phyloP scores from a whole-genome alignment of 1,140 invertebrate species.

The Zophobas morio region DNA sequence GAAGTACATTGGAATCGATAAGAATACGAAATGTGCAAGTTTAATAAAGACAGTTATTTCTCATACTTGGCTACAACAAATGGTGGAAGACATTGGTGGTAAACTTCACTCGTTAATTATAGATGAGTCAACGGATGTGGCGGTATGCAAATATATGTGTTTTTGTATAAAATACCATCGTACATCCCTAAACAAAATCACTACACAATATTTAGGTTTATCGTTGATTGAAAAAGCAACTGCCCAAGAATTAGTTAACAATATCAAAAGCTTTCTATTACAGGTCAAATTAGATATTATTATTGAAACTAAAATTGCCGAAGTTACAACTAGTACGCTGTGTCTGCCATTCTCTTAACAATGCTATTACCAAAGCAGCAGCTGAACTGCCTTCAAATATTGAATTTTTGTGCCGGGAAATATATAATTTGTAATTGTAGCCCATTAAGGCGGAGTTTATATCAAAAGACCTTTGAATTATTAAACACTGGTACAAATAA shows the following conservation, averaged over 20 bases:
- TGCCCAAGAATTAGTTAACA: not conserved
- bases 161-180: conserved; percentile 10
- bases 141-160: not conserved
- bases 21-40: not conserved
- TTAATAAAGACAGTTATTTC: not conserved
- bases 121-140: conserved; percentile 32
- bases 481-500: conserved; percentile 6
- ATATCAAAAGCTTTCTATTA: not conserved
- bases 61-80: not conserved
- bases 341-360: conserved; percentile 20
- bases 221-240: not conserved
- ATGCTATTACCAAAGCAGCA: not conserved
- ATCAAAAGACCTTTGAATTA: not conserved
- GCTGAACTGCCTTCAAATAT: conserved; percentile 20
- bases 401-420: conserved; percentile 1
- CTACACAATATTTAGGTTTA: conserved; percentile 6
- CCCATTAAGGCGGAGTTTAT: not conserved
- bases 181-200: not conserved
- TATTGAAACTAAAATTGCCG: not conserved
- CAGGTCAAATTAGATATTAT: not conserved
- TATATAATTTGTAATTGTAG: conserved; percentile 10
- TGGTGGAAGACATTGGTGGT: not conserved
- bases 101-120: conserved; percentile 12
- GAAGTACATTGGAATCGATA: not conserved
- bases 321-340: conserved; percentile 12